phyloP scores from a whole-genome alignment of 2,888 invertebrate genomes.

The Lacanobia wlatinum region DNA sequence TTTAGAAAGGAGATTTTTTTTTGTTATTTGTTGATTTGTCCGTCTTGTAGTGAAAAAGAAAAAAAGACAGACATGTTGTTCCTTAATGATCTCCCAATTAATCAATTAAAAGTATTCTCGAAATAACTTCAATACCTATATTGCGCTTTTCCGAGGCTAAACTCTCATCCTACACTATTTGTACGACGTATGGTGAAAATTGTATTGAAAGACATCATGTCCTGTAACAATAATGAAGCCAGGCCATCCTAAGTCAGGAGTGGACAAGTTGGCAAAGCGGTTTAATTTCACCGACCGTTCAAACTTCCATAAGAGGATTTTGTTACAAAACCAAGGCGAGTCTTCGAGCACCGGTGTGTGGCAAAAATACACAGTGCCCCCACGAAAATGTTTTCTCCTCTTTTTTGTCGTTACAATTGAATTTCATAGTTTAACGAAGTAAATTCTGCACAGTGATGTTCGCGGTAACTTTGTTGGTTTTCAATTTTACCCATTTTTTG shows the following conservation, averaged over 20 bases:
- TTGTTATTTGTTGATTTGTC: too few relatives aligned
- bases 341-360: slow-evolving; percentile 40
- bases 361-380: slow-evolving; percentile 45
- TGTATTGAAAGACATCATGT: background rate
- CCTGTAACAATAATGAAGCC: slow-evolving; percentile 20
- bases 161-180: too few relatives aligned
- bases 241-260: slow-evolving; percentile 49
- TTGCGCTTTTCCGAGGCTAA: too few relatives aligned
- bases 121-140: too few relatives aligned
- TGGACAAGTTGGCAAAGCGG: slow-evolving; percentile 72
- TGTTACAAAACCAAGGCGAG: slow-evolving; percentile 66
- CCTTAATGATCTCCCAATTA: too few relatives aligned
- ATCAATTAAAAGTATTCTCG: too few relatives aligned
- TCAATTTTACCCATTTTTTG: slow-evolving; percentile 53
- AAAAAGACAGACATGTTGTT: too few relatives aligned
- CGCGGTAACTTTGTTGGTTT: slow-evolving; percentile 57
- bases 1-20: too few relatives aligned
- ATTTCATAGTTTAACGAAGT: slow-evolving; percentile 63
- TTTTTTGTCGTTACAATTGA: slow-evolving; percentile 59
- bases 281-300: slow-evolving; percentile 74
- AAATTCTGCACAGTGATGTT: slow-evolving; percentile 47
- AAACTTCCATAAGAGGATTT: slow-evolving; percentile 77
- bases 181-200: too few relatives aligned
- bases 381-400: slow-evolving; percentile 35
- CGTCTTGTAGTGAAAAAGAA: too few relatives aligned